Percentiles rank a stretch among this genome's conserved stretches.
These are phyloP conservation scores for Capromys pilorides DNA, from an alignment of 2,797 vertebrate genomes.

Conservation along the genomic window DNA sequence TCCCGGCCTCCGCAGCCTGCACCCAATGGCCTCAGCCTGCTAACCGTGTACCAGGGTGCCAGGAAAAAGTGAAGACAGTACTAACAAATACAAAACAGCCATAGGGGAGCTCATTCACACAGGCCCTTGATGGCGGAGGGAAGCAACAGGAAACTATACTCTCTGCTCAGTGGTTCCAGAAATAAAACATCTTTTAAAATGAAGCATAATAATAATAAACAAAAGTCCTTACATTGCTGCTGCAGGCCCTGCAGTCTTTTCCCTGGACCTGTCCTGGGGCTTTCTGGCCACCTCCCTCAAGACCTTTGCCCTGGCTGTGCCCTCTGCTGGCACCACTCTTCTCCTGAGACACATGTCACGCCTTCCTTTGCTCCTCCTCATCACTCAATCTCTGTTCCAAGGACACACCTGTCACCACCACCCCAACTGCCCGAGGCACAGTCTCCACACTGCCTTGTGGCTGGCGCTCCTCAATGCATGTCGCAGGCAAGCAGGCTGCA, in stretches of 20 bases:
- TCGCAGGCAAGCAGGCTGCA: neutral
- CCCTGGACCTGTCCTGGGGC: neutral
- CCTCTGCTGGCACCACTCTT: neutral
- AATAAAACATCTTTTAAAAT: neutral
- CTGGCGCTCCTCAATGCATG: neutral
- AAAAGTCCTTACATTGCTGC: accelerated
- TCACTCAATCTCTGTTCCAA: neutral
- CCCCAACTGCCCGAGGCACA: neutral
- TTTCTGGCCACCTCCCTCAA: neutral
- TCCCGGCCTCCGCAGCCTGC: neutral
- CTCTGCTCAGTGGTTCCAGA: neutral
- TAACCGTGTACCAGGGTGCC: neutral
- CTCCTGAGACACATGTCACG: neutral
- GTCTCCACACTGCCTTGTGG: accelerated
- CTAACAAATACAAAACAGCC: accelerated
- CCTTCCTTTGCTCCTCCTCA: neutral
- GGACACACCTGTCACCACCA: neutral
- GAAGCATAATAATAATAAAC: neutral
- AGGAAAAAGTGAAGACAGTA: neutral
- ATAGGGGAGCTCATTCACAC: neutral
- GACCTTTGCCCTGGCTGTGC: neutral
- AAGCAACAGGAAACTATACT: neutral
- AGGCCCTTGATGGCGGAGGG: accelerated
- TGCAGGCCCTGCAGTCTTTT: neutral
- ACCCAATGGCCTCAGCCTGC: neutral